These are phyloP conservation scores for Glyphotaelius pellucidus DNA, from an alignment of 2,888 invertebrate genomes.

Conservation along the genomic window DNA sequence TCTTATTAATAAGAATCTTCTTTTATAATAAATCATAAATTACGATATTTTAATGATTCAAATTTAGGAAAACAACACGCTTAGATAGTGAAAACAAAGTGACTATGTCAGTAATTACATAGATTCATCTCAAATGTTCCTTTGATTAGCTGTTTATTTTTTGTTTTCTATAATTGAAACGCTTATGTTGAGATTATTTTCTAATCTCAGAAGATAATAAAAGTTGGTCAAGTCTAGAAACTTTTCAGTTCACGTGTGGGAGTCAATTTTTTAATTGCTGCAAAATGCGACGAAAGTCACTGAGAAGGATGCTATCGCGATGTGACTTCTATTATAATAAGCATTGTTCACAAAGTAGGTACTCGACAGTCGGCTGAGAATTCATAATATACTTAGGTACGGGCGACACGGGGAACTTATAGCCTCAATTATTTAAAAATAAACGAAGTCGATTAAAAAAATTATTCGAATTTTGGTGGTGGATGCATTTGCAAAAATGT, in stretches of 20 bases:
- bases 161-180: background rate
- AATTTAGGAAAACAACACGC: background rate
- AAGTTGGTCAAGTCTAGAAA: conserved; percentile 10
- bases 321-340: conserved; percentile 39
- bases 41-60: background rate
- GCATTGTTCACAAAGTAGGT: conserved; percentile 46
- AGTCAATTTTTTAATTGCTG: conserved; percentile 32
- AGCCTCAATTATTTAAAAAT: background rate
- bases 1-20: background rate
- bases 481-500: too few relatives aligned
- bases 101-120: background rate
- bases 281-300: conserved; percentile 14
- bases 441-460: background rate
- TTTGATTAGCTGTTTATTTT: background rate
- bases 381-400: background rate
- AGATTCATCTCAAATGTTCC: background rate
- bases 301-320: conserved; percentile 42
- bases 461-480: too few relatives aligned
- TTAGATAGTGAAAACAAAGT: background rate
- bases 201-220: background rate
- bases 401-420: background rate
- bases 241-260: conserved; percentile 20
- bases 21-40: background rate
- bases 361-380: background rate
- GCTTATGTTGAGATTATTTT: background rate